These are phyloP conservation scores for Acestrorhynchus altus DNA, from an alignment of 2,797 vertebrate species.

Conservation along the genomic window DNA sequence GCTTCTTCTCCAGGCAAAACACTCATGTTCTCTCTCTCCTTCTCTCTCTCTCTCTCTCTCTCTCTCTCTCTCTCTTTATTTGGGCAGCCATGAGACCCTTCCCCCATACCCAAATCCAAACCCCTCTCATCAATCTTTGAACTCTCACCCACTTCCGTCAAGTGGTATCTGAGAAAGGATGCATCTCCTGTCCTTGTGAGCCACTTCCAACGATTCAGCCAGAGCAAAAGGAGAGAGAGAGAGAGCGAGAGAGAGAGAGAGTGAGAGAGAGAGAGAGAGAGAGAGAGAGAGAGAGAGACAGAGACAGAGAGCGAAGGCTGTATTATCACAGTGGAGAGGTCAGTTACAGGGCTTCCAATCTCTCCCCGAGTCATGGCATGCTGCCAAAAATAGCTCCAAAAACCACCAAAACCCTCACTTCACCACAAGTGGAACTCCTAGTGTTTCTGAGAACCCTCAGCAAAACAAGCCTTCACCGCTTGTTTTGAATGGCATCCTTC, in stretches of 20 bases:
- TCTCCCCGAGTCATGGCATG: slow-evolving; percentile 49
- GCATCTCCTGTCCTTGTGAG: slow-evolving; percentile 40
- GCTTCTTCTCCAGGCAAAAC: slow-evolving; percentile 31
- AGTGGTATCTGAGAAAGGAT: slow-evolving; percentile 54
- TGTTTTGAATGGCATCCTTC: slow-evolving; percentile 48
- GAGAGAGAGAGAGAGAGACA: slow-evolving; percentile 35
- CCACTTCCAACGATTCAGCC: slow-evolving; percentile 37
- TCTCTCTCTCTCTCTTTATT: slow-evolving; percentile 23
- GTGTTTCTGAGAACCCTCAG: slow-evolving; percentile 42
- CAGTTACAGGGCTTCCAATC: slow-evolving; percentile 56
- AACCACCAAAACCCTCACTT: slow-evolving; percentile 53
- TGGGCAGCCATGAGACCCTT: slow-evolving; percentile 16
- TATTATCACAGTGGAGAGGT: slow-evolving; percentile 55
- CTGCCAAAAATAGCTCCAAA: slow-evolving; percentile 56
- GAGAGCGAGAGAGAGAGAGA: slow-evolving; percentile 12
- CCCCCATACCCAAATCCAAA: slow-evolving; percentile 23
- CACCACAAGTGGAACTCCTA: slow-evolving; percentile 39
- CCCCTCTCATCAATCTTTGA: slow-evolving; percentile 38
- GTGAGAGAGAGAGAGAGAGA: slow-evolving; percentile 12
- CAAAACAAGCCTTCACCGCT: slow-evolving; percentile 45
- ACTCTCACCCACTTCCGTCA: slow-evolving; percentile 56
- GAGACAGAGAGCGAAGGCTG: slow-evolving; percentile 1
- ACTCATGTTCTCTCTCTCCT: slow-evolving; percentile 8
- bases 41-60: neutral
- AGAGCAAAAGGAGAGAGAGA: slow-evolving; percentile 28